Evolutionary conservation across 2,113 vertebrate species (phyloP).

Genomic region (Antigone vipio): DNA sequence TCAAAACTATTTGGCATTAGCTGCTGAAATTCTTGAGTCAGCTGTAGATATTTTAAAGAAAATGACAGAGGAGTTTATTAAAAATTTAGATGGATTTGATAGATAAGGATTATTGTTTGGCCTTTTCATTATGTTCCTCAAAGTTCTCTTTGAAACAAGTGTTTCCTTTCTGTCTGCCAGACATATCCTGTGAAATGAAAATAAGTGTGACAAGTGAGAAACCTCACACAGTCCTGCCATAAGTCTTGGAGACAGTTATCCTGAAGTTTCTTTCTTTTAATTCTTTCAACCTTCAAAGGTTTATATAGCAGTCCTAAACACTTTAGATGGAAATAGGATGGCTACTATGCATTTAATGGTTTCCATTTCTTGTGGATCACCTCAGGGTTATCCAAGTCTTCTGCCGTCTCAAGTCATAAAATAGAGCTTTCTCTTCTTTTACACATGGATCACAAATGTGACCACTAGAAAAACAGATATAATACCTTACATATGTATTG

Average conservation of each 20-base stretch:
- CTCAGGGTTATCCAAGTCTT: background rate
- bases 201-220: background rate
- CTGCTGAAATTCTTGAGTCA: background rate
- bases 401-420: background rate
- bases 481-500: background rate
- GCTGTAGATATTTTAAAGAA: background rate
- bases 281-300: background rate
- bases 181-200: background rate
- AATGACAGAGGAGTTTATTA: background rate
- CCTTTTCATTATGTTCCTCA: background rate
- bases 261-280: background rate
- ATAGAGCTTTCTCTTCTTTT: background rate
- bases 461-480: background rate
- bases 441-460: slow-evolving; percentile 8
- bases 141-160: background rate
- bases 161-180: background rate
- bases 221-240: background rate
- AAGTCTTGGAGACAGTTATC: background rate
- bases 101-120: background rate
- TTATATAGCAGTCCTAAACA: background rate
- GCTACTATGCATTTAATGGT: background rate
- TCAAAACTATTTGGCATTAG: background rate
- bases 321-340: background rate
- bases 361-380: slow-evolving; percentile 18
- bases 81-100: background rate